Evolutionary conservation across 1,140 invertebrate species (phyloP), one percentile per base, ranked within the genome.

Genomic region (Drosophila trapezifrons): DNA sequence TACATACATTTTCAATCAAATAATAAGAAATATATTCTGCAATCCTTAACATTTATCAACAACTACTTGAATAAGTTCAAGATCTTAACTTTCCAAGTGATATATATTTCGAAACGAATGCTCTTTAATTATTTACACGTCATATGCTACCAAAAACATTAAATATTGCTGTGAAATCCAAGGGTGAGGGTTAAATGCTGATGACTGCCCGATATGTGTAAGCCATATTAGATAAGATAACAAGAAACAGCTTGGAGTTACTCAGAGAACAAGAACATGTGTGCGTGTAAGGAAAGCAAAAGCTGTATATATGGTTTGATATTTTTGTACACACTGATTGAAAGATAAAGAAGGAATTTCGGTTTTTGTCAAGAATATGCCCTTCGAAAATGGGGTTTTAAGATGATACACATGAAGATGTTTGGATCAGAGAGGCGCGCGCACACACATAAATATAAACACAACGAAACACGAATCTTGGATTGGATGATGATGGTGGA

Each of bases 211-310:
- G 29, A 47, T 55, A 37, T 49, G 42, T 57, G 25, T 64, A 79
- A 63, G 70, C 63, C 27, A 17, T 64, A 57, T 78, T 69, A 80
- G 59, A 74, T 67, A 46, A 79, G 40, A 51, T 67, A 57, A 58
- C 47, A 56, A 55, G 17, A 69, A 71, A 70, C 25, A n/a, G 32
- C 38, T 49, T 35, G 71, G 35, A 54, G 60, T 76, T 75, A 75
- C 49, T 27, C 29, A 27, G 15, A 52, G n/a, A 75, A 71, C 22
- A 10, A 12, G 2, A 58, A 47, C 18, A 17, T 46, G 32, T 49
- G 51, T 56, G 27, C 49, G 47, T 70, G 18, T 66, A 27, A 20
- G 18, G 25, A 32, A 69, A 60, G 56, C 67, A 32, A 22, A 60
- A 73, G 70, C 70, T 47, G 15, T 18, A 32, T 9, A 52, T 60